phyloP scores from a whole-genome alignment of 2,888 invertebrate genomes.

The Stegana nigrithorax region DNA sequence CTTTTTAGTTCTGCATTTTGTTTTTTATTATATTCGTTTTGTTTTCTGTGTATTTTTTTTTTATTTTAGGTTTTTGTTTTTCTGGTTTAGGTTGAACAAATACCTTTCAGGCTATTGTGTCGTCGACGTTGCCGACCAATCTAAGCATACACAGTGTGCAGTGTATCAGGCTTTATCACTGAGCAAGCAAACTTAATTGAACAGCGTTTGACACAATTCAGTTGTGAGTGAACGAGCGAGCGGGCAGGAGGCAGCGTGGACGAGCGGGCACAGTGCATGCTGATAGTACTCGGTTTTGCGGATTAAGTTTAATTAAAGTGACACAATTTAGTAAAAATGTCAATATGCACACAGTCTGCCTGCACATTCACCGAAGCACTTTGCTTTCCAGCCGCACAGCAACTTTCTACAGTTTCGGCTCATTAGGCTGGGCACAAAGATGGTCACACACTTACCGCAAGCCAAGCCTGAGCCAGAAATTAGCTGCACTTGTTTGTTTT shows the following conservation, averaged over 20 bases:
- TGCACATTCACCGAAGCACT: too few relatives aligned
- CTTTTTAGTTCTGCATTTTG: too few relatives aligned
- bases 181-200: conserved; percentile 53
- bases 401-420: background rate
- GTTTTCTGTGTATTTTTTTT: too few relatives aligned
- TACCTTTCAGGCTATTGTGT: background rate
- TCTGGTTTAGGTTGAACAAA: too few relatives aligned
- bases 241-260: conserved; percentile 6
- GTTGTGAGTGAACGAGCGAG: background rate
- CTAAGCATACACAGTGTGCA: background rate
- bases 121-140: background rate
- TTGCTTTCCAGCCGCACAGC: background rate
- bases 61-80: too few relatives aligned
- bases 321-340: conserved; percentile 5
- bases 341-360: background rate
- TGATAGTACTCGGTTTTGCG: conserved; percentile 3
- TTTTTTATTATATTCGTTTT: too few relatives aligned
- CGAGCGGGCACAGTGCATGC: too few relatives aligned
- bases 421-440: background rate
- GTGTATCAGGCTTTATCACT: conserved; percentile 42
- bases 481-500: conserved; percentile 48
- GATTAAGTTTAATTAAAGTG: conserved; percentile 19
- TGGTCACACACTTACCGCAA: too few relatives aligned
- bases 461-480: conserved; percentile 32
- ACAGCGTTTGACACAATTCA: conserved; percentile 57